These are phyloP conservation scores for Sussaba pulchella DNA, from an alignment of 2,888 invertebrate genomes.

Conservation along the genomic window DNA sequence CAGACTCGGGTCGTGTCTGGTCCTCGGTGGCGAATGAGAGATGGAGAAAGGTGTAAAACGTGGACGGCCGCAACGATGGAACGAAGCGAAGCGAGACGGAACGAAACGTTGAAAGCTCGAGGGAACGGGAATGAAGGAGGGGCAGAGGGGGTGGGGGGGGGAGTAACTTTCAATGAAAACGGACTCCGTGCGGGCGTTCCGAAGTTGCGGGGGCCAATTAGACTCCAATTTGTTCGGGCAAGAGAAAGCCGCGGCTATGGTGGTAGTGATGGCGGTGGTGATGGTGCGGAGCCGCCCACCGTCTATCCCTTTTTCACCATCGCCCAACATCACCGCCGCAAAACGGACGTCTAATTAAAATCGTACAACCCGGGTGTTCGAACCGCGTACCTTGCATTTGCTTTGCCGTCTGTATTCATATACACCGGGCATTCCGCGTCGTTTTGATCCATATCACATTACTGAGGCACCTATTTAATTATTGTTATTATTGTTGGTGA, in stretches of 20 bases:
- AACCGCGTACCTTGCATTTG: constrained; percentile 28
- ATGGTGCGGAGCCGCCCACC: constrained; percentile 55
- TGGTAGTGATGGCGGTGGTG: too few relatives aligned
- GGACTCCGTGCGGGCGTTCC: constrained; percentile 71
- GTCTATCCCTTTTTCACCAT: constrained; percentile 54
- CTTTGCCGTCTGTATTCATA: neutral
- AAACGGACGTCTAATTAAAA: constrained; percentile 78
- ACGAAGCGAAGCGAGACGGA: constrained; percentile 57
- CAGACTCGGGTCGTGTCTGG: constrained; percentile 2
- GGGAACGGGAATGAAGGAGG: too few relatives aligned
- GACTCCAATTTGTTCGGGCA: constrained; percentile 76
- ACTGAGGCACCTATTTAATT: neutral
- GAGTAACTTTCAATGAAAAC: constrained; percentile 75
- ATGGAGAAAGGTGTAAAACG: constrained; percentile 36
- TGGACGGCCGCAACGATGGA: constrained; percentile 12
- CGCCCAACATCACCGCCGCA: constrained; percentile 69
- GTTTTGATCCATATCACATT: neutral
- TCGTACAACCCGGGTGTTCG: constrained; percentile 72
- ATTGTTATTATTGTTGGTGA: too few relatives aligned
- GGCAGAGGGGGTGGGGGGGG: constrained; percentile 29
- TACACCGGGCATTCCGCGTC: constrained; percentile 2
- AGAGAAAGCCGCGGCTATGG: constrained; percentile 55
- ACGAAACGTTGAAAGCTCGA: constrained; percentile 3
- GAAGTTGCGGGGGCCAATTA: constrained; percentile 78
- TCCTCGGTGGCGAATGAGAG: constrained; percentile 43